phyloP scores from a whole-genome alignment of 2,797 vertebrate species.

The Oryzias dopingdopingensis region DNA sequence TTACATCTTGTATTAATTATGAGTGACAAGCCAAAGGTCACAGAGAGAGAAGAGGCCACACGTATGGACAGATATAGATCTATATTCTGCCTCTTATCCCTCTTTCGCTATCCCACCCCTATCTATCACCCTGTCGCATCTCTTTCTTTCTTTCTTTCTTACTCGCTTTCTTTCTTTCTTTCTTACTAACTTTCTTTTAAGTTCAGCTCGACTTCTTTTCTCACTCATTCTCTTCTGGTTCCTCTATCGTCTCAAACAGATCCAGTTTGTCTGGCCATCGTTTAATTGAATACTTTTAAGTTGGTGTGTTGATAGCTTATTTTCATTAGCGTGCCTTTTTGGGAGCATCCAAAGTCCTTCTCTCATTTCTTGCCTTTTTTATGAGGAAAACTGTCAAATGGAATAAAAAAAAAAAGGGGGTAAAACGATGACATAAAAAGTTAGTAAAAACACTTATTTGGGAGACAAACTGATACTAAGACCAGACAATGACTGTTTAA shows the following conservation, averaged over 20 bases:
- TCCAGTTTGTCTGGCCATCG: neutral
- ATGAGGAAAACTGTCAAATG: too few species aligned
- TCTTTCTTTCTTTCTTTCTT: slow-evolving; percentile 10
- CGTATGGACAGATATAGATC: slow-evolving; percentile 76
- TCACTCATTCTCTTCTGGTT: slow-evolving; percentile 6
- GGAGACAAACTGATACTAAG: too few species aligned
- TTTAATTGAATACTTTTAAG: too few species aligned
- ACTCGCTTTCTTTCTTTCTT: slow-evolving; percentile 17
- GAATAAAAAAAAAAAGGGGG: too few species aligned
- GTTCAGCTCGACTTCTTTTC: neutral
- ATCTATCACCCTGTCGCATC: slow-evolving; percentile 61
- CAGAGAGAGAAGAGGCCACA: slow-evolving; percentile 65
- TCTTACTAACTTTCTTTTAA: slow-evolving; percentile 17
- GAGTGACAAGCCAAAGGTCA: slow-evolving; percentile 84
- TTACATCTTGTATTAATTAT: slow-evolving; percentile 85
- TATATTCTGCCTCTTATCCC: slow-evolving; percentile 52
- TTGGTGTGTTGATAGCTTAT: too few species aligned
- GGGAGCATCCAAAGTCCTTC: too few species aligned
- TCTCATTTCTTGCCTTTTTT: too few species aligned
- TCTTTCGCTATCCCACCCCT: slow-evolving; percentile 29
- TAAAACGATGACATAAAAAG: too few species aligned
- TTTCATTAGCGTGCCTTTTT: too few species aligned
- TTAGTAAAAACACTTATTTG: too few species aligned
- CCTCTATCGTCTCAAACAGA: slow-evolving; percentile 9
- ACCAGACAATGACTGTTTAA: too few species aligned